phyloP scores from a whole-genome alignment of 2,888 invertebrate genomes.

The Geotrupes spiniger region DNA sequence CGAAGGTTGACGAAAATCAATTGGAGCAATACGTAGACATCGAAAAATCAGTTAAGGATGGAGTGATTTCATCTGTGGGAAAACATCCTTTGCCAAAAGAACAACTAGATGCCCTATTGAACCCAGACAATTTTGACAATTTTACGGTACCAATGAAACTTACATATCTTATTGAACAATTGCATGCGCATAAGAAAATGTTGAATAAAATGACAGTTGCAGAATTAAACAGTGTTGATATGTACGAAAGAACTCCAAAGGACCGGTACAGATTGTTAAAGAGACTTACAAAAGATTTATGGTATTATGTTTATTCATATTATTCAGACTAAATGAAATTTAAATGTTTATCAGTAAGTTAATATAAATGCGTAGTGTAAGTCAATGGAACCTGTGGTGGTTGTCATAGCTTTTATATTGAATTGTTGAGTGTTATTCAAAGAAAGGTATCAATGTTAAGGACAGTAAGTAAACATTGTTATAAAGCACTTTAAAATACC shows the following conservation, averaged over 20 bases:
- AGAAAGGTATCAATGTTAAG: no score
- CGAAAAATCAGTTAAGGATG: constrained; percentile 38
- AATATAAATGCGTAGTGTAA: no score
- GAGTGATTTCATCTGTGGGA: constrained; percentile 33
- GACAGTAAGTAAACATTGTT: no score
- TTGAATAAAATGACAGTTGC: constrained; percentile 27
- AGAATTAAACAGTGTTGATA: constrained; percentile 32
- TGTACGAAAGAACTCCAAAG: constrained; percentile 36
- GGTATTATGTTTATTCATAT: constrained; percentile 23
- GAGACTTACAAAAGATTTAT: constrained; percentile 35
- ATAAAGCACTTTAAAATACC: no score
- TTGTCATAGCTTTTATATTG: no score
- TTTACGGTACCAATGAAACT: constrained; percentile 40
- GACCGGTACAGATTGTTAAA: constrained; percentile 40
- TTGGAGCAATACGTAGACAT: constrained; percentile 39
- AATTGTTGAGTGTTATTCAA: no score
- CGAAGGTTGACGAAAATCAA: constrained; percentile 29
- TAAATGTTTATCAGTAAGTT: no score
- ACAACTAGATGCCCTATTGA: constrained; percentile 37
- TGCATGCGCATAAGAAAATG: constrained; percentile 35
- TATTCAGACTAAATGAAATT: background rate
- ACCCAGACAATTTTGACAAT: constrained; percentile 43
- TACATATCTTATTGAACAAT: constrained; percentile 37
- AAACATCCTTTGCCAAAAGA: constrained; percentile 31
- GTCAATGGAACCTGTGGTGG: no score